phyloP scores from a whole-genome alignment of 2,797 vertebrate genomes.

The Acanthis flammea region DNA sequence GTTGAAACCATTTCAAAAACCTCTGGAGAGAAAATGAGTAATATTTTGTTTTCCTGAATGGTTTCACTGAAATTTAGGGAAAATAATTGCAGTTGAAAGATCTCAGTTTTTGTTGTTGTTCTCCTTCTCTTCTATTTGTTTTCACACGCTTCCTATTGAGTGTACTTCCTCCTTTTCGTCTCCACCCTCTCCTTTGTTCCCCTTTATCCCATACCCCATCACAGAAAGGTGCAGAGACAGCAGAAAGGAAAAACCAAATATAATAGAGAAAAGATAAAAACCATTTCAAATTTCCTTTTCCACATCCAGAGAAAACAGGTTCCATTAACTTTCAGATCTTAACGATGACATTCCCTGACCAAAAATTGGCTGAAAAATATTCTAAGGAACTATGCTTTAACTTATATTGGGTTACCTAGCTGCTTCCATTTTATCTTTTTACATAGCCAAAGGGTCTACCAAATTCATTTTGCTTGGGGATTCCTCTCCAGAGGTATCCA shows the following conservation, averaged over 20 bases:
- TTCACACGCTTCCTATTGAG: background rate
- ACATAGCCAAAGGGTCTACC: background rate
- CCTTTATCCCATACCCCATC: background rate
- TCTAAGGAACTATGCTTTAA: background rate
- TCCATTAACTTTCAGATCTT: background rate
- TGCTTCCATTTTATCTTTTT: background rate
- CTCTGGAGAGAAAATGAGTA: conserved; percentile 46
- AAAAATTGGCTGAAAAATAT: background rate
- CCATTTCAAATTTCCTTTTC: background rate
- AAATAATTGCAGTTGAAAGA: conserved; percentile 50
- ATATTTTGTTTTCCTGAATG: conserved; percentile 50
- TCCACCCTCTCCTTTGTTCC: background rate
- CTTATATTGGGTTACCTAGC: background rate
- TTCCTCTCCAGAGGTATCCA: background rate
- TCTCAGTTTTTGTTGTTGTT: conserved; percentile 6
- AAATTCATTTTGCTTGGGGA: background rate
- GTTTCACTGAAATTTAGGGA: conserved; percentile 34
- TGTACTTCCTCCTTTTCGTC: background rate
- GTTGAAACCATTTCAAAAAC: conserved; percentile 30
- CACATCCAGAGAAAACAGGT: background rate
- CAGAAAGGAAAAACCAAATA: background rate
- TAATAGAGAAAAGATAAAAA: background rate
- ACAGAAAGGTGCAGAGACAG: background rate
- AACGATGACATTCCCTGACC: background rate
- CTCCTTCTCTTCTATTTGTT: background rate